Percentiles rank a stretch among this genome's conserved stretches.
phyloP scores from a whole-genome alignment of 2,113 vertebrate genomes.

The Lynx canadensis region DNA sequence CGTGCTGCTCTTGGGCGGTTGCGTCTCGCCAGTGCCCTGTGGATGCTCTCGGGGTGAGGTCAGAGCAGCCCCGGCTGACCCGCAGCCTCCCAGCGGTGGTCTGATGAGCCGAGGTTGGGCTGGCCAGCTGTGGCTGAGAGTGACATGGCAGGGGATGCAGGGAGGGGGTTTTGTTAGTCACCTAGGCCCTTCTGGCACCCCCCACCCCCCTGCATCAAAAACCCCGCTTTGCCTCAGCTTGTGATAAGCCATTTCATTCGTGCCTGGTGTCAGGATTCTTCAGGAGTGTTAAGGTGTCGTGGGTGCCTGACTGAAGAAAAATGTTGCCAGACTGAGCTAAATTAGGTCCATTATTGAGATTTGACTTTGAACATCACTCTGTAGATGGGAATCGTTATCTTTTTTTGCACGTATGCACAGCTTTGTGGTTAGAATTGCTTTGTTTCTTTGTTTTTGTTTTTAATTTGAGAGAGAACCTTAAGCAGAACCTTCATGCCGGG shows the following conservation, averaged over 20 bases:
- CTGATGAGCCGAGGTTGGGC: not conserved
- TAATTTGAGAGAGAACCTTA: no score
- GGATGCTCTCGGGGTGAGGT: accelerated
- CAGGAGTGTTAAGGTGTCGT: accelerated
- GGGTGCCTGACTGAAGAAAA: not conserved
- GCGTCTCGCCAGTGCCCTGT: accelerated
- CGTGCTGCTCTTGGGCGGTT: not conserved
- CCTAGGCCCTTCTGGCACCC: not conserved
- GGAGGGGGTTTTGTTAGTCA: not conserved
- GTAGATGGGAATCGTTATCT: accelerated
- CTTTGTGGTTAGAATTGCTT: not conserved
- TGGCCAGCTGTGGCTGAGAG: not conserved
- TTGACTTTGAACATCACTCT: not conserved
- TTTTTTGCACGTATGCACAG: accelerated
- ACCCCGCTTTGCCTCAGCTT: not conserved
- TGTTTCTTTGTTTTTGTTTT: not conserved
- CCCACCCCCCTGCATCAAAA: not conserved
- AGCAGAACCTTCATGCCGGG: no score
- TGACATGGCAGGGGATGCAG: accelerated
- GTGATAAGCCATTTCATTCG: accelerated
- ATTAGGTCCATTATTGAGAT: accelerated
- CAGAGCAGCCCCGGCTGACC: not conserved
- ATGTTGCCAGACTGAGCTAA: accelerated
- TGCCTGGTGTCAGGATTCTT: not conserved
- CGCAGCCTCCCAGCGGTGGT: not conserved